Evolutionary conservation across 1,140 invertebrate genomes (phyloP).

Genomic region (Monomorium pharaonis): DNA sequence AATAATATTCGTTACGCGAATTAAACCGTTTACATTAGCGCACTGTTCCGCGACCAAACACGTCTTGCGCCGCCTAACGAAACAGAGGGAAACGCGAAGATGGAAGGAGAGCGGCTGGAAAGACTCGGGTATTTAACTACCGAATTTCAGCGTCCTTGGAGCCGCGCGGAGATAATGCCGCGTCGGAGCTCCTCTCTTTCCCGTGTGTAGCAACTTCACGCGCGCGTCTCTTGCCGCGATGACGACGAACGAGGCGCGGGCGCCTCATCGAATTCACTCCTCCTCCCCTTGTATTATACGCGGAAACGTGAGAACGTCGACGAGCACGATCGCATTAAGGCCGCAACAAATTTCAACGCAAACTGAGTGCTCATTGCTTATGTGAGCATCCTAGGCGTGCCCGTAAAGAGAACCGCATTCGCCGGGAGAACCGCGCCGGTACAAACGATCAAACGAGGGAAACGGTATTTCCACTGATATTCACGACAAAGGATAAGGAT

Average conservation of each 20-base stretch:
- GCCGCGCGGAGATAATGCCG: conserved; percentile 22
- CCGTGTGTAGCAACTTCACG: neutral
- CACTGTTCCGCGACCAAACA: conserved; percentile 55
- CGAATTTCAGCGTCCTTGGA: conserved; percentile 54
- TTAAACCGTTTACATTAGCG: conserved; percentile 57
- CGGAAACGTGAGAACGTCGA: conserved; percentile 54
- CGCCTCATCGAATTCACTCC: conserved; percentile 37
- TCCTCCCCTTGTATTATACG: conserved; percentile 13
- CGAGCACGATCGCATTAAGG: conserved; percentile 59
- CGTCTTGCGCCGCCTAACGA: conserved; percentile 43
- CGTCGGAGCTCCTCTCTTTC: neutral
- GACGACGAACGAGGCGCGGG: conserved; percentile 17
- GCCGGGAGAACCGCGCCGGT: neutral
- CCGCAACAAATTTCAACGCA: conserved; percentile 57
- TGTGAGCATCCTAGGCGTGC: conserved; percentile 37
- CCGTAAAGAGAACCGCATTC: neutral
- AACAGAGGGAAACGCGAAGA: conserved; percentile 15
- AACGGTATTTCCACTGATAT: neutral
- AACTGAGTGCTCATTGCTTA: conserved; percentile 55
- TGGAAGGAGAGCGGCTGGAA: conserved; percentile 18
- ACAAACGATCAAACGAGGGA: conserved; percentile 13
- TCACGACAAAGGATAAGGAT: conserved; percentile 23
- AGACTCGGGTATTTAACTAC: conserved; percentile 60
- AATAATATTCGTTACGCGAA: conserved; percentile 58
- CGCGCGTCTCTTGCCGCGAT: neutral